Evolutionary conservation across 1,140 invertebrate species (phyloP).

Genomic region (Caenorhabditis inopinata): DNA sequence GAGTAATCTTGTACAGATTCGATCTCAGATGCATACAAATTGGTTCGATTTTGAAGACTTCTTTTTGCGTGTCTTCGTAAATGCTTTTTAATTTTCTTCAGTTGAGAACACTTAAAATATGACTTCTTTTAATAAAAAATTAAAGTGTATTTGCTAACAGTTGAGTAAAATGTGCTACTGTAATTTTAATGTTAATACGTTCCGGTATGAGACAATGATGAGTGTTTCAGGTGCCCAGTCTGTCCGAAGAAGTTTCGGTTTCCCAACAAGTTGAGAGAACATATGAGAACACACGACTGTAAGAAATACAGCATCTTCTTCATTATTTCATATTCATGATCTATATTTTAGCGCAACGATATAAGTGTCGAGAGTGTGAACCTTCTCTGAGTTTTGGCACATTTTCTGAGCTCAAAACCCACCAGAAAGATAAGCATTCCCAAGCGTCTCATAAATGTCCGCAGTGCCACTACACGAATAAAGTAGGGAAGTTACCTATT

Average conservation of each 20-base stretch:
- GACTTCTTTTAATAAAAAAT: too few species aligned
- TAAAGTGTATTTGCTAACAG: too few species aligned
- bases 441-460: neutral
- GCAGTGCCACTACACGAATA: neutral
- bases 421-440: neutral
- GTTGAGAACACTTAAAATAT: too few species aligned
- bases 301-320: neutral
- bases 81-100: too few species aligned
- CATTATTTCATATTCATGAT: neutral
- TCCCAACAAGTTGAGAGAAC: slow-evolving; percentile 17
- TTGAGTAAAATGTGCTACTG: too few species aligned
- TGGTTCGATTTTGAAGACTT: too few species aligned
- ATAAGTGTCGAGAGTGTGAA: neutral
- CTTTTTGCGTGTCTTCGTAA: too few species aligned
- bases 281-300: neutral
- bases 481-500: neutral
- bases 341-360: neutral
- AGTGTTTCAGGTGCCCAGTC: slow-evolving; percentile 4
- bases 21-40: too few species aligned
- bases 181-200: too few species aligned
- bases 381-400: neutral
- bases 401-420: neutral
- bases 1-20: too few species aligned
- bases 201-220: too few species aligned
- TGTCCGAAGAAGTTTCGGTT: slow-evolving; percentile 6